Base-by-base conservation (phyloP, 2,797 vertebrate species). In the Helarctos malayanus region DNA sequence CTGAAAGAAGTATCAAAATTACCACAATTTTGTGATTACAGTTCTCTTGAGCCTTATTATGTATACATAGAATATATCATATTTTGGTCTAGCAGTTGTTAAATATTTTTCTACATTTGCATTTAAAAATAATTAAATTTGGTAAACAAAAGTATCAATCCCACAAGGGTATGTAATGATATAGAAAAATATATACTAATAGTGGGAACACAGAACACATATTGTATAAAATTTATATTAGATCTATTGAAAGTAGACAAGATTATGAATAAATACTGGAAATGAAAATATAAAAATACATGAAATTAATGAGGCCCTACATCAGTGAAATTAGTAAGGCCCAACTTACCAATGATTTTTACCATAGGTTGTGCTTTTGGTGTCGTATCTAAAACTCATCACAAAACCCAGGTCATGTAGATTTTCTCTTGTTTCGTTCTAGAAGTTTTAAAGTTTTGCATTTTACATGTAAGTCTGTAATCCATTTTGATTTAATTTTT, bases 21-120 rank as follows among this genome's bases (percentile, higher is more conserved):
- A 49, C 21, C 16, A 68, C 10, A 38, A 18, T 19, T 75, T 81
- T 93, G 59, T 13, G 4, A 65, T 68, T 71, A 83, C 4, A 88
- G 4, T 76, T 68, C 52, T 84, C 38, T 1, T 18, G 18, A 90
- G 21, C 79, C 35, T 83, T 81, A 80, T 32, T 76, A 56, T 15
- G 68, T 95, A 7, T 5, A 76, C 21, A 32, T 63, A 79, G 10
- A 7, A 4, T 84, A 84, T 79, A 21, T 84, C 18, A 84, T 83
- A 71, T 87, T 83, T 93, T 87, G 3, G 5, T 57, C 38, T 84
- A 68, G 41, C 19, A 73, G 19, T 45, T 79, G n/a, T 23, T 81
- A 92, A 68, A 79, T 92, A 71, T 91, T 94, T 90, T 80, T 94
- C 79, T 89, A n/a, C 2, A 23, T 41, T 81, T 81, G 59, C 5